Base-by-base conservation (phyloP, 1,140 invertebrate species). In the Linepithema humile region DNA sequence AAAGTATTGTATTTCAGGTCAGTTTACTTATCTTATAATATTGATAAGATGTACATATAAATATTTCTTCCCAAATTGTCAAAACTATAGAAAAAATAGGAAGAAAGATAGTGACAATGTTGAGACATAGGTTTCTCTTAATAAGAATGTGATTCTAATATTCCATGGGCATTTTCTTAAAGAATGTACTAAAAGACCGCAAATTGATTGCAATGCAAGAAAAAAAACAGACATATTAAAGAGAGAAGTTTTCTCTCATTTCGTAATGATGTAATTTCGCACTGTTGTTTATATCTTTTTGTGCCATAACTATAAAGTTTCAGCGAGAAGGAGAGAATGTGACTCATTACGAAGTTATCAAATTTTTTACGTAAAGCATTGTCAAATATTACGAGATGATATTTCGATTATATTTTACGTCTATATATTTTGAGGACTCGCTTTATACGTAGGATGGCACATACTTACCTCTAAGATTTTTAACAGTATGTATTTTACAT, bases 61-160 rank as follows among this genome's bases (percentile, higher is more conserved):
- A 60, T 40, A 74, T 38, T 23, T 10, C 53, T 15, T 48, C 60
- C 38, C 17, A 74, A 74, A n/a, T 3, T 7, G 29, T n/a, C n/a
- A n/a, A n/a, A n/a, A n/a, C n/a, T n/a, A n/a, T n/a, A n/a, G n/a
- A n/a, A n/a, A n/a, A n/a, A n/a, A n/a, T 53, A 29, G 32, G 50
- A 17, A 9, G 23, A n/a, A 40, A 60, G 23, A 45, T 74, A 57
- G 38, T 17, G 50, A 73, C 26, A 9, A 53, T 73, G n/a, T 57
- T 57, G 70, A 23, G 15, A 60, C 9, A 26, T 65, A 43, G 45
- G 84, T 83, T 60, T 53, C 84, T 83, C 75, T 75, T 74, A 43
- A 62, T 70, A 62, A 69, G 84, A 65, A 84, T 87, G 77, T 86
- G 72, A 88, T 88, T 85, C 74, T 84, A 40, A 87, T n/a, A n/a